Conservation (phyloP, 2,888 invertebrate species). For the Drosophila nr. fundita region DNA sequence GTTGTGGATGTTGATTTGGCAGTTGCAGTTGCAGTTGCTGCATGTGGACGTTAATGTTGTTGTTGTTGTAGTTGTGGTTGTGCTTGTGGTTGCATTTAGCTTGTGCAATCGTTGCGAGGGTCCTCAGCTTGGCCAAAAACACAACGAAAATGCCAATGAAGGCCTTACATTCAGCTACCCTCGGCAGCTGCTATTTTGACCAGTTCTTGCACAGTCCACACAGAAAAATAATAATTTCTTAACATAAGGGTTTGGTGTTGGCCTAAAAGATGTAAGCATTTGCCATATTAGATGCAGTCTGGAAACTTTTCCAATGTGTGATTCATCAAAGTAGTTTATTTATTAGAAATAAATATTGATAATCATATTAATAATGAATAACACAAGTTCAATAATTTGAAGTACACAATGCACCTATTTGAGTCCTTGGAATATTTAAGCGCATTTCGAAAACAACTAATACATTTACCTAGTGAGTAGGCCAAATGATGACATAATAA, state of each 20-base stretch:
- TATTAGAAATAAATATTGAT: not conserved
- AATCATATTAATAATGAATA: not conserved
- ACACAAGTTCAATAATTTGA: not conserved
- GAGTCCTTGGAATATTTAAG: not conserved
- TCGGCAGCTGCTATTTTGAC: slow-evolving; percentile 7
- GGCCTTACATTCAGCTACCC: not conserved
- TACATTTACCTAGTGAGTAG: not conserved
- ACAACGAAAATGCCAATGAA: slow-evolving; percentile 26
- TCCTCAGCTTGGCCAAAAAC: slow-evolving; percentile 26
- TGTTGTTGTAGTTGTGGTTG: not conserved
- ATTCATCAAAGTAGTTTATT: not conserved
- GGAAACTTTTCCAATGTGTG: not conserved
- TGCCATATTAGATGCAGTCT: slow-evolving; percentile 1
- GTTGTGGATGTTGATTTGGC: slow-evolving; percentile 37
- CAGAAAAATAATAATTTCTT: not conserved
- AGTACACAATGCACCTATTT: not conserved
- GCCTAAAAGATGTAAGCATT: not conserved
- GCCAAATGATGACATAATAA: slow-evolving; percentile 25
- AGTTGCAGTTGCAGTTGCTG: slow-evolving; percentile 1
- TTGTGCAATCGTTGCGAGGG: slow-evolving; percentile 23
- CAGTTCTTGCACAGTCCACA: not conserved
- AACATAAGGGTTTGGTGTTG: not conserved
- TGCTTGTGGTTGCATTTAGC: slow-evolving; percentile 15
- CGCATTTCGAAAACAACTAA: not conserved
- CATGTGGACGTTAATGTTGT: slow-evolving; percentile 31